A percentile compares a stretch with the other conserved stretches of the same genome.
Evolutionary conservation across 2,888 invertebrate species (phyloP).

Genomic region (Siphlonurus alternatus): DNA sequence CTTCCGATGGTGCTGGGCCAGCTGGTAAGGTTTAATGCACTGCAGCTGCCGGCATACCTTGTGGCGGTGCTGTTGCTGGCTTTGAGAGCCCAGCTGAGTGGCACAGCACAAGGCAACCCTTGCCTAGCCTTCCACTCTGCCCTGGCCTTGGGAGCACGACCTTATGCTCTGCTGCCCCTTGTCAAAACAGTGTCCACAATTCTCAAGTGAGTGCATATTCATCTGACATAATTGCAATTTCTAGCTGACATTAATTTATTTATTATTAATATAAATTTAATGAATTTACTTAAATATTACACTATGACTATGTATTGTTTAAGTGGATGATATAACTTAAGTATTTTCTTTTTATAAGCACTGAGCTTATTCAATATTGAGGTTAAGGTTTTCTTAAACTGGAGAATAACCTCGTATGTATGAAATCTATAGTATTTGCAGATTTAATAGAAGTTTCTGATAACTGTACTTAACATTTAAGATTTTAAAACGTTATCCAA

Average conservation of each 20-base stretch:
- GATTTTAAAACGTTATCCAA: no score
- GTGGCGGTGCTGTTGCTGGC: constrained; percentile 44
- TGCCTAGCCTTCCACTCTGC: constrained; percentile 38
- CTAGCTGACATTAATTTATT: background rate
- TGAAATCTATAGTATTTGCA: no score
- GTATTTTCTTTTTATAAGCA: no score
- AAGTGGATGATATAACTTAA: no score
- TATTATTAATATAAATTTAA: background rate
- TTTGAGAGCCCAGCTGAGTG: constrained; percentile 33
- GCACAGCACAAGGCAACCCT: constrained; percentile 20
- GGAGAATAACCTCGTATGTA: no score
- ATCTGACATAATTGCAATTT: background rate
- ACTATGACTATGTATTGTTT: no score
- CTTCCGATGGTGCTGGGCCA: constrained; percentile 42
- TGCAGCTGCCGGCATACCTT: constrained; percentile 46
- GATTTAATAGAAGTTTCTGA: no score
- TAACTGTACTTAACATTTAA: no score
- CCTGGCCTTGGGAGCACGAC: constrained; percentile 39
- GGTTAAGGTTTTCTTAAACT: no score
- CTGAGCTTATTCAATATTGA: no score
- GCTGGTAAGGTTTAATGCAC: constrained; percentile 45
- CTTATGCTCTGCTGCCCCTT: constrained; percentile 35
- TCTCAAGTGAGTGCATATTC: constrained; percentile 28
- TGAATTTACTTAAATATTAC: no score
- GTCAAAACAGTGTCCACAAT: constrained; percentile 30